Base-by-base conservation (phyloP, 1,140 invertebrate genomes). In the Aricia agestis region DNA sequence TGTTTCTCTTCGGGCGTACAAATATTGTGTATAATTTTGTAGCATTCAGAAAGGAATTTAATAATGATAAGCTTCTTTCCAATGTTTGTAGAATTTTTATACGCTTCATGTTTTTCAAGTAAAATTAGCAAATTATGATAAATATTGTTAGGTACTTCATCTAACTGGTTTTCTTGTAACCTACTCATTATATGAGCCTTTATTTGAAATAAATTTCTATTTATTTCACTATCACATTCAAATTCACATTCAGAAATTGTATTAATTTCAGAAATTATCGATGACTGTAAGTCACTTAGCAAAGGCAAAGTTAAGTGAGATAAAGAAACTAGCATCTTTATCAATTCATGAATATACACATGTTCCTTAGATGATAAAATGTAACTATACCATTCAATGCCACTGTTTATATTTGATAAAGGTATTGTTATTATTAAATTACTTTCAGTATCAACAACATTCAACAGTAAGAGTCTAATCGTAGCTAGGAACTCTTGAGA, bases 1-100 rank as follows among this genome's bases (percentile, higher is more conserved):
- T 63, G 5, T 19, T 19, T 63, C 2, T 63, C 10, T 63, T 11
- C 11, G 10, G 19, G 41, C 25, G 58, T 41, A 15, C 41, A 57
- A 13, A 61, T 45, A 25, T 72, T 10, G 25, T 81, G 81, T 42
- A 90, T 66, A 13, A 87, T 75, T 45, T 79, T 75, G 7, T 77
- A 81, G 77, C 85, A 89, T 72, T 88, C 83, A 67, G 80, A 76
- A 17, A 90, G 73, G 79, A 82, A 85, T 79, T 86, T 85, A 6
- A 85, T 61, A 67, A 89, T 32, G 32, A 90, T 84, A 11, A 90
- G 73, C n/a, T 69, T 76, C 73, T 85, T 85, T 18, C 81, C 80
- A 41, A 73, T 76, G 9, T 83, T 82, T 18, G 32, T 69, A 10
- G 81, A 78, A 74, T 82, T 78, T 78, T 83, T 82, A 71, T 77